A percentile compares a stretch with the other conserved stretches of the same genome.
These are phyloP conservation scores for Dissostichus mawsoni DNA, from an alignment of 2,113 vertebrate species.

Conservation along the genomic window DNA sequence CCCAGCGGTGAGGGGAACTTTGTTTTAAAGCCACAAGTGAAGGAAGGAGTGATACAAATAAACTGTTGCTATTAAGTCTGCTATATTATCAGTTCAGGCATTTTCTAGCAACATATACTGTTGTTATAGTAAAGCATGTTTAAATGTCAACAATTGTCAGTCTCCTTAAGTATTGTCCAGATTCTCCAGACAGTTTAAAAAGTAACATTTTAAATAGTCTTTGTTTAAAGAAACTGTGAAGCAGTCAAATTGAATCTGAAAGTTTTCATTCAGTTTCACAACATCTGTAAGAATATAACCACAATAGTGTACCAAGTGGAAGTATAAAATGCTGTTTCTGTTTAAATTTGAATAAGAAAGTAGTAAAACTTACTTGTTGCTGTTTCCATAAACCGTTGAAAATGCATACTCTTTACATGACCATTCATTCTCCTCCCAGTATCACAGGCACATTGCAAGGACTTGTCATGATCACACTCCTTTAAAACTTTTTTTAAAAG, in stretches of 20 bases:
- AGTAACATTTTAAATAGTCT: neutral
- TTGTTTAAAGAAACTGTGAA: neutral
- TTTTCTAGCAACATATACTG: neutral
- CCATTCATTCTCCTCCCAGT: constrained; percentile 81
- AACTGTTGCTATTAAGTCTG: neutral
- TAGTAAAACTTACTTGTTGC: constrained; percentile 77
- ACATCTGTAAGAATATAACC: constrained; percentile 19
- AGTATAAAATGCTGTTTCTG: constrained; percentile 2
- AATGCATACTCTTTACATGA: constrained; percentile 79
- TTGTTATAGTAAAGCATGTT: neutral
- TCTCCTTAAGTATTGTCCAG: neutral
- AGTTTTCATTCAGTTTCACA: constrained; percentile 41
- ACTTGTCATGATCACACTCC: constrained; percentile 80
- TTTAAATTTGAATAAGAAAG: neutral
- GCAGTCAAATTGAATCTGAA: neutral
- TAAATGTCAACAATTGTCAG: neutral
- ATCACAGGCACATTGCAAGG: constrained; percentile 68
- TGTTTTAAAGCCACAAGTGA: constrained; percentile 43
- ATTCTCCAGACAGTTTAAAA: neutral
- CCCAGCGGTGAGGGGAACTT: constrained; percentile 43
- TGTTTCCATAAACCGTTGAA: constrained; percentile 62
- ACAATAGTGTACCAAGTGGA: neutral
- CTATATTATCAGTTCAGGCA: neutral
- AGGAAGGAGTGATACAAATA: constrained; percentile 15
- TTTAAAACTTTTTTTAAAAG: constrained; percentile 78